Evolutionary conservation across 2,113 vertebrate genomes (phyloP).

Genomic region (Tonatia bakeri): DNA sequence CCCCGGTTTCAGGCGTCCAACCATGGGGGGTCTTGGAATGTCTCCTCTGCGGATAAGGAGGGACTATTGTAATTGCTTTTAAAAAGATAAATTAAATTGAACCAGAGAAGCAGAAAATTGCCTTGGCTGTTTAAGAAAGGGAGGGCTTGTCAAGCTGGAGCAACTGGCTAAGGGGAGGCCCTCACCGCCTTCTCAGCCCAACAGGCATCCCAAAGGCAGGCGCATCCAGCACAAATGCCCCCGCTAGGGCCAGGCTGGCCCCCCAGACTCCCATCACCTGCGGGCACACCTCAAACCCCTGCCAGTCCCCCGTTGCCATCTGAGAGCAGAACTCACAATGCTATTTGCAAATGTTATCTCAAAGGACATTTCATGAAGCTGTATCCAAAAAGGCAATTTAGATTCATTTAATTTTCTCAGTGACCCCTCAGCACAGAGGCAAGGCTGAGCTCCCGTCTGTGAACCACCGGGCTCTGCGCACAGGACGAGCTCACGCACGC

Average conservation of each 20-base stretch:
- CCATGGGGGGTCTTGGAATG: neutral
- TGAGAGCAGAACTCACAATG: neutral
- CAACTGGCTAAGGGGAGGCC: neutral
- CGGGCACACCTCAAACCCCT: neutral
- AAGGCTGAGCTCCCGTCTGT: neutral
- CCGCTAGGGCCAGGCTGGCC: neutral
- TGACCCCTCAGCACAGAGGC: conserved; percentile 13
- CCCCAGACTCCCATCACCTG: neutral
- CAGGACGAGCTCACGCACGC: neutral
- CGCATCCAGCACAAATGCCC: neutral
- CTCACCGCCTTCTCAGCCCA: neutral
- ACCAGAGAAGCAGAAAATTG: conserved; percentile 84
- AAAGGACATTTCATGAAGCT: neutral
- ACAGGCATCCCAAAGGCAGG: conserved; percentile 21
- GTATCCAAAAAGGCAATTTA: neutral
- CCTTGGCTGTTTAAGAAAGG: conserved; percentile 69
- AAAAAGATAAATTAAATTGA: conserved; percentile 78
- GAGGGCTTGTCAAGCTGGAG: conserved; percentile 11
- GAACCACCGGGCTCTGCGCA: neutral
- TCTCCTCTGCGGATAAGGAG: neutral
- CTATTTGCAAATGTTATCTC: conserved; percentile 51
- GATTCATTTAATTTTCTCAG: conserved; percentile 34
- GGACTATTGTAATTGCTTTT: conserved; percentile 71
- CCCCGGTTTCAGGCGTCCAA: neutral
- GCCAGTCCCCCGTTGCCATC: neutral